Evolutionary conservation across 2,888 invertebrate species (phyloP).

Genomic region (Esperia sulphurella): DNA sequence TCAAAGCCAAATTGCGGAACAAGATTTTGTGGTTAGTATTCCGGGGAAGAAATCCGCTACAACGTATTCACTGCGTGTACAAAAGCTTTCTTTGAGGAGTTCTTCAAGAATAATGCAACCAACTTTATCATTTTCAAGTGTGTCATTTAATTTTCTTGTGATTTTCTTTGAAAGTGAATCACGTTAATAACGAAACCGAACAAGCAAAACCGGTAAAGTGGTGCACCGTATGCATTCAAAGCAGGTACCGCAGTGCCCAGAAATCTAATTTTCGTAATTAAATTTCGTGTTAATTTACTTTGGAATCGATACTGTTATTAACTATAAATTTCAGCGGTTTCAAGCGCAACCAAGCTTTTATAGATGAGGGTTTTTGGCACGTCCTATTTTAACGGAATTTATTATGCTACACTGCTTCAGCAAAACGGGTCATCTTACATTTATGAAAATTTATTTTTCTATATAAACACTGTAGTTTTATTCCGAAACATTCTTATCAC

Average conservation of each 20-base stretch:
- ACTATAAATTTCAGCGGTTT: slow-evolving; percentile 9
- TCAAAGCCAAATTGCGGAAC: slow-evolving; percentile 1
- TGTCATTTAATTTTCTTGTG: too few relatives aligned
- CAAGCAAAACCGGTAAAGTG: too few relatives aligned
- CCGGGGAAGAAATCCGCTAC: background rate
- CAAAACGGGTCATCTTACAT: background rate
- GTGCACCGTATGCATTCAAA: too few relatives aligned
- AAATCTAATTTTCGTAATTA: background rate
- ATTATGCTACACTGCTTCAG: slow-evolving; percentile 27
- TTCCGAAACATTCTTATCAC: too few relatives aligned
- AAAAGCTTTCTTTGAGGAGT: too few relatives aligned
- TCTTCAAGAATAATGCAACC: too few relatives aligned
- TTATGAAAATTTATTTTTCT: background rate
- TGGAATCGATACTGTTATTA: slow-evolving; percentile 6
- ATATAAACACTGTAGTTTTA: too few relatives aligned
- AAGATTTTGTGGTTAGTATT: slow-evolving; percentile 3
- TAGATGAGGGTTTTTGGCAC: slow-evolving; percentile 30
- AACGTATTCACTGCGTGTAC: too few relatives aligned
- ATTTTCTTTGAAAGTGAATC: too few relatives aligned
- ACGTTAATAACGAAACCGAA: too few relatives aligned
- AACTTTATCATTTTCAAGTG: too few relatives aligned
- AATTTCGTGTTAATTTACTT: background rate
- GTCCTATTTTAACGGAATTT: slow-evolving; percentile 37
- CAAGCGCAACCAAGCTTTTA: slow-evolving; percentile 22
- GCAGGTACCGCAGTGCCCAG: background rate